Evolutionary conservation across 2,113 vertebrate species (phyloP), one percentile per base, ranked within the genome.

Genomic region (Sorex fumeus): DNA sequence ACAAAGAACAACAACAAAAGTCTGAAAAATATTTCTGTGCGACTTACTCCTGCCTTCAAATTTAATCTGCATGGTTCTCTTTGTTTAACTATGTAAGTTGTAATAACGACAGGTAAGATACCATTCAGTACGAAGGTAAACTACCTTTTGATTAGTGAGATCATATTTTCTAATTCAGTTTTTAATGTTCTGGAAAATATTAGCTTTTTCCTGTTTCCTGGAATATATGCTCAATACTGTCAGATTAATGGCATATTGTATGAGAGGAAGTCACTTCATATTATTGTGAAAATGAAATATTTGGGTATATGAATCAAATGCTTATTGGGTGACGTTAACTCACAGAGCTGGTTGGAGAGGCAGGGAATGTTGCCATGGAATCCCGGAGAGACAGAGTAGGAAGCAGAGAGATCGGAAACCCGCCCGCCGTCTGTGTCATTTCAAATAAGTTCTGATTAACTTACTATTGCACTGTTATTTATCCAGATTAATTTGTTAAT

Each of bases 121-220:
- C 47, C 47, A 34, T 72, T 43, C 30, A 70, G 21, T 84, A 87
- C n/a, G 18, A 71, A 53, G 60, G 32, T 40, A 32, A 50, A 74
- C 67, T 83, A 77, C 13, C 45, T 75, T 92, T 93, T 66, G 23
- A 45, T 84, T 62, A 89, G 30, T 40, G 64, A 53, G 25, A 75
- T 79, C 18, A 34, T 60, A 40, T 71, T 36, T 66, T 71, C 23
- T 76, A 74, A 32, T 32, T 91, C 88, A 81, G 67, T 90, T 92
- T 34, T 25, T 81, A 92, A 84, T 87, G 13, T 50, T 76, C 30
- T 66, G 62, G 64, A 76, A 60, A 72, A 67, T 76, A 69, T 32
- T 93, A 74, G 36, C 28, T 85, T 82, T 7, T 84, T 90, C 8
- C 34, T 88, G 25, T 66, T 93, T 72, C 23, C 53, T 84, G 16